Percentiles rank a stretch among this genome's conserved stretches.
Conservation (phyloP, 2,888 invertebrate species). For the Tribolium freemani region DNA sequence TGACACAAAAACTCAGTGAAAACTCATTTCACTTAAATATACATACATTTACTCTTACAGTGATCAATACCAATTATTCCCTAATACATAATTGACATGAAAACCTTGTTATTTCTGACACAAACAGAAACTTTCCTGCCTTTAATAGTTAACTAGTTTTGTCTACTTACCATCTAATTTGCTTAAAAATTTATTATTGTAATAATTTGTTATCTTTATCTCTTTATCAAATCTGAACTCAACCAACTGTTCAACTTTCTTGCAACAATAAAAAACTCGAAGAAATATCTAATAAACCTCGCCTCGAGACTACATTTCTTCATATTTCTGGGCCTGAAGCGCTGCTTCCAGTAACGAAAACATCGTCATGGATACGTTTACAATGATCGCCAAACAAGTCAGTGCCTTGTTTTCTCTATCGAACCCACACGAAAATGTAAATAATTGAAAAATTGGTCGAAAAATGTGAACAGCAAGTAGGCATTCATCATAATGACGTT, state of each 20-base stretch:
- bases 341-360: conserved; percentile 6
- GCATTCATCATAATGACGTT: conserved; percentile 11
- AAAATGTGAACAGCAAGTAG: conserved; percentile 33
- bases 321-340: neutral
- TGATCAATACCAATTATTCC: neutral
- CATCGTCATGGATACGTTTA: conserved; percentile 36
- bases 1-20: too few relatives aligned
- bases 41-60: neutral
- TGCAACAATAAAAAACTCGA: too few relatives aligned
- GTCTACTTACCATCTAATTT: neutral
- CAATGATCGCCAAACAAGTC: conserved; percentile 7
- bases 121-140: neutral
- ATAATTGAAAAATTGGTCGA: conserved; percentile 5
- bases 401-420: conserved; percentile 8
- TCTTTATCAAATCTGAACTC: too few relatives aligned
- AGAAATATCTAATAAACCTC: too few relatives aligned
- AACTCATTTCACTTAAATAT: neutral
- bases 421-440: conserved; percentile 21
- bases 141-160: too few relatives aligned
- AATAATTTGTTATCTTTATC: too few relatives aligned
- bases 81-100: neutral
- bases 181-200: neutral
- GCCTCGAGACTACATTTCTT: neutral
- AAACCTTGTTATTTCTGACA: neutral
- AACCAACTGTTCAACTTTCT: too few relatives aligned